These are phyloP conservation scores for Augiades crinisus DNA, from an alignment of 2,888 invertebrate genomes.

Conservation along the genomic window DNA sequence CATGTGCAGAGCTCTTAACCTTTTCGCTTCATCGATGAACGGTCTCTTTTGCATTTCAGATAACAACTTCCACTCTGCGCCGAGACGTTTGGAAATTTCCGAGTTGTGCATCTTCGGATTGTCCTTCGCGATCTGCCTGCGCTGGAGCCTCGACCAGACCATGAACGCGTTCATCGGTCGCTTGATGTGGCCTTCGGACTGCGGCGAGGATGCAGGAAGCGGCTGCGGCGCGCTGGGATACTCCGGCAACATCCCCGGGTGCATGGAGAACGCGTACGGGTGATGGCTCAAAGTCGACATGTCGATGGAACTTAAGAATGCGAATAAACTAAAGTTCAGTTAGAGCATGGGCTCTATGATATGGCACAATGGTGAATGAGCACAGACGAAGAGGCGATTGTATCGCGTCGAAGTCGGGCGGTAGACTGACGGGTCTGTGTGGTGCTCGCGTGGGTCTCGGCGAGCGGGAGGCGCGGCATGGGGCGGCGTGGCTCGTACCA, in stretches of 20 bases:
- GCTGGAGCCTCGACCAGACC: conserved; percentile 97
- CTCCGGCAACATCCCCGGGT: conserved; percentile 73
- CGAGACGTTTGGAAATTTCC: conserved; percentile 94
- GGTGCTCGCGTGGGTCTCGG: conserved; percentile 54
- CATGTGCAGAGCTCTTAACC: conserved; percentile 93
- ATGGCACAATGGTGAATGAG: conserved; percentile 71
- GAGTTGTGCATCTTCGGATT: conserved; percentile 97
- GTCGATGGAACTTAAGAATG: conserved; percentile 38
- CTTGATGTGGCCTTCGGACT: conserved; percentile 91
- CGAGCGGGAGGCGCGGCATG: conserved; percentile 60
- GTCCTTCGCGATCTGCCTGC: conserved; percentile 95
- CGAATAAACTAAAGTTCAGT: conserved; percentile 43
- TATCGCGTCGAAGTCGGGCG: conserved; percentile 73
- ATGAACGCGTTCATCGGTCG: conserved; percentile 99
- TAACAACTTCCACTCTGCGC: conserved; percentile 96
- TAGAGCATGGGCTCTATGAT: conserved; percentile 62
- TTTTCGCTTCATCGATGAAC: conserved; percentile 97
- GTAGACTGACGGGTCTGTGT: conserved; percentile 63
- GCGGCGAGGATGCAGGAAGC: conserved; percentile 70
- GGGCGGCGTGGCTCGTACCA: conserved; percentile 58
- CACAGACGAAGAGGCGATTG: conserved; percentile 60
- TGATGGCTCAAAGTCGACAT: conserved; percentile 79
- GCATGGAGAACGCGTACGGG: conserved; percentile 78
- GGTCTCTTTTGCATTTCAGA: conserved; percentile 94
- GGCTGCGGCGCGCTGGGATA: conserved; percentile 69